Conservation (phyloP, 2,888 invertebrate genomes). For the Rhimphoctona megacephalus region DNA sequence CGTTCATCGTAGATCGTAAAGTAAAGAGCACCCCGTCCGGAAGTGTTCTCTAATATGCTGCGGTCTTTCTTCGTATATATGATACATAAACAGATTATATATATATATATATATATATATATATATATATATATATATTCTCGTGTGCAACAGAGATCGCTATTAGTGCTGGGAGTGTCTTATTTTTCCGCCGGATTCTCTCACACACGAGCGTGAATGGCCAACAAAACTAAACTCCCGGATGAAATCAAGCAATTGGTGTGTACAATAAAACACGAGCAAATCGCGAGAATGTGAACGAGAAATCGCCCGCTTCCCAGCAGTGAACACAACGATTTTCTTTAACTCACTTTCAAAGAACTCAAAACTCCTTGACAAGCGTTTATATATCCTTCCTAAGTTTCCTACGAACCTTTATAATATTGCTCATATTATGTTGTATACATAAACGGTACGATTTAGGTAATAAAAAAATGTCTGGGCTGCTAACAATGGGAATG, state of each 20-base stretch:
- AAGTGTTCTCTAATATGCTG: constrained; percentile 62
- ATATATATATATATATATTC: too few species aligned
- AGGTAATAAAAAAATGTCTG: neutral
- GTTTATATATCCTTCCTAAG: constrained; percentile 37
- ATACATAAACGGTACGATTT: constrained; percentile 15
- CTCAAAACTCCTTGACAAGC: constrained; percentile 58
- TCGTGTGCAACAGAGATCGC: constrained; percentile 18
- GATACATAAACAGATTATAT: too few species aligned
- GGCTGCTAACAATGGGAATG: neutral
- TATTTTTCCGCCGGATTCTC: constrained; percentile 26
- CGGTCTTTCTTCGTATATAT: constrained; percentile 46
- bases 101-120: neutral
- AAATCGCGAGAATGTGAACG: constrained; percentile 51
- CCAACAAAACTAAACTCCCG: constrained; percentile 51
- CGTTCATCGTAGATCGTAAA: constrained; percentile 67
- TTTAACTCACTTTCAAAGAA: constrained; percentile 61
- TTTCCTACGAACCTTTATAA: constrained; percentile 24
- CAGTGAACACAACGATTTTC: constrained; percentile 60
- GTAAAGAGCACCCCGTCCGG: constrained; percentile 64
- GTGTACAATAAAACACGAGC: constrained; percentile 37
- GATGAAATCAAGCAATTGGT: constrained; percentile 61
- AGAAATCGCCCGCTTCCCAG: constrained; percentile 59
- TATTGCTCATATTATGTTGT: neutral
- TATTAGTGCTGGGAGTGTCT: constrained; percentile 38
- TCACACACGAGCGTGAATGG: constrained; percentile 53